Conservation (phyloP, 2,888 invertebrate genomes). For the Thymelicus lineola region DNA sequence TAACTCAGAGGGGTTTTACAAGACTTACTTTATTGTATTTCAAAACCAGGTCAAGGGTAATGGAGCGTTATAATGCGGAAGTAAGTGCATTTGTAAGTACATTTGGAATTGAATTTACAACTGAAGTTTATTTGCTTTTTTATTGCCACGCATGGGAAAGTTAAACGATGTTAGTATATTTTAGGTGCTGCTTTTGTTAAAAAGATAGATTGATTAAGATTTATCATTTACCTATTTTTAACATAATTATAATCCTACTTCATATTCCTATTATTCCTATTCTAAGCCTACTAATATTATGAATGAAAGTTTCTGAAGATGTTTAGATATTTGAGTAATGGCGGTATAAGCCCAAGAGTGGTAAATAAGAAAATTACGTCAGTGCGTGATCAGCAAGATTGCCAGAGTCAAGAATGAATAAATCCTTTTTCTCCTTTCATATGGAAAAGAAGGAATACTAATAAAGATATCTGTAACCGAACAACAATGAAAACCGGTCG, state of each 20-base stretch:
- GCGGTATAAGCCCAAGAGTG: too few relatives aligned
- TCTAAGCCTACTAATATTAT: too few relatives aligned
- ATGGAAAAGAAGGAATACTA: not conserved
- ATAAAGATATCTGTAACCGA: not conserved
- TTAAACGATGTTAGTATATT: not conserved
- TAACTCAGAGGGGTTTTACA: not conserved
- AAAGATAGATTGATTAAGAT: too few relatives aligned
- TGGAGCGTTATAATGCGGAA: slow-evolving; percentile 10
- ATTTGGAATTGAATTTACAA: not conserved
- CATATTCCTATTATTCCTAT: too few relatives aligned
- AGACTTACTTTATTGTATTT: slow-evolving; percentile 20
- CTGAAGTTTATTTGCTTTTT: slow-evolving; percentile 3
- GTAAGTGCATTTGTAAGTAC: slow-evolving; percentile 10
- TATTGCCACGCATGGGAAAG: not conserved
- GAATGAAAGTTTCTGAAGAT: too few relatives aligned
- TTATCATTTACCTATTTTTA: too few relatives aligned
- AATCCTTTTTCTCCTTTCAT: not conserved
- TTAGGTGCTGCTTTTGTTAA: too few relatives aligned
- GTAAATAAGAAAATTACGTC: too few relatives aligned
- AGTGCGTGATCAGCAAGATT: too few relatives aligned
- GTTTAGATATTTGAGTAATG: too few relatives aligned
- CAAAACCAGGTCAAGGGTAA: slow-evolving; percentile 15
- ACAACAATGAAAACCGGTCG: not conserved
- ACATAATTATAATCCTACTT: too few relatives aligned
- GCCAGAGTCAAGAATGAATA: not conserved